Evolutionary conservation across 2,888 invertebrate genomes (phyloP).

Genomic region (Diarsia dahlii): DNA sequence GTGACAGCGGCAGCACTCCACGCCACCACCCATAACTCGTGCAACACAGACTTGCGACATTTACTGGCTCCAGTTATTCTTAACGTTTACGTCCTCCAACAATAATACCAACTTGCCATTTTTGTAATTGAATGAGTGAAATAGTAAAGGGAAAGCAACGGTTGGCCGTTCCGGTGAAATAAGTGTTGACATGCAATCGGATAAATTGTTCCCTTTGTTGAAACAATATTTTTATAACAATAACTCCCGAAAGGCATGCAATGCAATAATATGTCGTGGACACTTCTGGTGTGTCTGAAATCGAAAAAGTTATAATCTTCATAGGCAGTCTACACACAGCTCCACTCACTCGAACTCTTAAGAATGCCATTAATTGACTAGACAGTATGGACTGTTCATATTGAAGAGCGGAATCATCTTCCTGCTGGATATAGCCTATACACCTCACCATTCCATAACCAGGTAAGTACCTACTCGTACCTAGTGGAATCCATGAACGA

Average conservation of each 20-base stretch:
- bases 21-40: constrained; percentile 73
- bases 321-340: not conserved
- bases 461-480: not conserved
- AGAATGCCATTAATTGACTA: not conserved
- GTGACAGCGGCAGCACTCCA: constrained; percentile 71
- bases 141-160: constrained; percentile 72
- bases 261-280: not conserved
- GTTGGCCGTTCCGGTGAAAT: constrained; percentile 72
- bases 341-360: not conserved
- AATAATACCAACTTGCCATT: constrained; percentile 75
- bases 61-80: constrained; percentile 81
- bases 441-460: not conserved
- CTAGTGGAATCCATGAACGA: not conserved
- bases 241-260: constrained; percentile 23
- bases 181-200: constrained; percentile 61
- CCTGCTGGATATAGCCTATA: not conserved
- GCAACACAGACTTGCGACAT: constrained; percentile 86
- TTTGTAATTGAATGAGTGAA: constrained; percentile 79
- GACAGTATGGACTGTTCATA: not conserved
- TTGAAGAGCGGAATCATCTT: not conserved
- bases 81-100: constrained; percentile 78
- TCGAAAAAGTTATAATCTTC: not conserved
- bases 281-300: not conserved
- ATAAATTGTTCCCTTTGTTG: constrained; percentile 44
- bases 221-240: constrained; percentile 33